These are phyloP conservation scores for Daubentonia madagascariensis DNA, from an alignment of 2,113 vertebrate genomes.

Conservation along the genomic window DNA sequence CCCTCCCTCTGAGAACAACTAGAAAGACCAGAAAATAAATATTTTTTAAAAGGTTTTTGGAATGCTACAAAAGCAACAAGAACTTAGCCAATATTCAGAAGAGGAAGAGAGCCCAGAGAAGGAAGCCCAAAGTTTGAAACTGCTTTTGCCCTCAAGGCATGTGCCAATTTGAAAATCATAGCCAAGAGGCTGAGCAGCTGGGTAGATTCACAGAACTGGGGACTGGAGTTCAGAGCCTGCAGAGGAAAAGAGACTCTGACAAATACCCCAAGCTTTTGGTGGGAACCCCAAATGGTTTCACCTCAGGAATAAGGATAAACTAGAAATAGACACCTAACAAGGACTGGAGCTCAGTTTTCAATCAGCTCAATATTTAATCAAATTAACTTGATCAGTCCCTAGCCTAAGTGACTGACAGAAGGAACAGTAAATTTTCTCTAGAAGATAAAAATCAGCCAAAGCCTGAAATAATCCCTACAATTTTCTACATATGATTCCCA, in stretches of 20 bases:
- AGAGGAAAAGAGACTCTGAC: no score
- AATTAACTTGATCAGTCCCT: neutral
- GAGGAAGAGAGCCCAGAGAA: neutral
- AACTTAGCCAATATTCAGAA: neutral
- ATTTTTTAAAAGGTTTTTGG: neutral
- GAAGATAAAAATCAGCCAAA: neutral
- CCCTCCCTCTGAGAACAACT: neutral
- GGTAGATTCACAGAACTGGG: neutral
- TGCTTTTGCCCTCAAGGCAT: neutral
- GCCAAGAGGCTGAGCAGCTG: no score
- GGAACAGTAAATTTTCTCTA: neutral
- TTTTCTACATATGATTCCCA: neutral
- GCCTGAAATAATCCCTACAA: neutral
- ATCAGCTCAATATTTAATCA: neutral
- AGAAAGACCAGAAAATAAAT: neutral
- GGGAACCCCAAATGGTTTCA: neutral
- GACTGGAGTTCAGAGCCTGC: neutral
- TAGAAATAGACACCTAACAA: neutral
- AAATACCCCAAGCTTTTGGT: neutral
- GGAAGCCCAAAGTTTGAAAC: neutral
- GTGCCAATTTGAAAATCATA: neutral
- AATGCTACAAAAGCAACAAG: neutral
- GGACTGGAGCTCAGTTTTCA: neutral
- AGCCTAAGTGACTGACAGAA: neutral
- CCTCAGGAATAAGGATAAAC: neutral